Base-by-base conservation (phyloP, 2,113 vertebrate genomes). In the Aspiorhynchus laticeps region DNA sequence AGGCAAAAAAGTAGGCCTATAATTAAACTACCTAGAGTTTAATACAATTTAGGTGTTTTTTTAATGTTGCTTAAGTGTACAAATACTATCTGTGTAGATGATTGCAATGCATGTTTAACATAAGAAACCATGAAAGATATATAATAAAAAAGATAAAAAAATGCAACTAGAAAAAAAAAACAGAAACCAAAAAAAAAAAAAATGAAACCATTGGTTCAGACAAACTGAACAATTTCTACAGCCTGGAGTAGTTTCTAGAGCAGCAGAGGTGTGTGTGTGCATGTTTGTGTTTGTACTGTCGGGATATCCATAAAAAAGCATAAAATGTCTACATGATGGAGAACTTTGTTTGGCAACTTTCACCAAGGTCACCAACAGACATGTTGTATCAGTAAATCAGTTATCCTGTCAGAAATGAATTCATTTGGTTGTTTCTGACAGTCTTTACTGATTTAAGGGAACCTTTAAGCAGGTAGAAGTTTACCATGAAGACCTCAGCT, bases 361-460 rank as follows among this genome's bases (percentile, higher is more conserved):
- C 74, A 48, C 26, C 11, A 51, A 80, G 75, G 83, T 88, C 38
- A 77, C 56, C 59, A 88, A 86, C 75, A n/a, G 83, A 33, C 38
- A 73, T 56, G 80, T 81, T 82, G 48, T 65, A 36, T 76, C 41
- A 76, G 43, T 71, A 83, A 87, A 84, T 59, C 41, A 59, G 74
- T 76, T 78, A 63, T 28, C 26, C 41, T 80, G 74, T 36, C 74
- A 80, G 77, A 59, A 21, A 24, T 31, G 26, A 80, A 36, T 43
- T 79, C 19, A 51, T 86, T 31, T 84, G 65, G 38, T 26, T 84
- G 81, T 79, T 38, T 56, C 28, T 53, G 46, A 77, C 77, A 83
- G 69, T 11, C 12, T 83, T 28, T 86, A 9, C 85, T 38, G 36
- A 69, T 26, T 65, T 41, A 61, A 85, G 17, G 12, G 33, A n/a